Evolutionary conservation across 1,140 invertebrate species (phyloP), one percentile per base, ranked within the genome.

Genomic region (Dufourea novaeangliae): DNA sequence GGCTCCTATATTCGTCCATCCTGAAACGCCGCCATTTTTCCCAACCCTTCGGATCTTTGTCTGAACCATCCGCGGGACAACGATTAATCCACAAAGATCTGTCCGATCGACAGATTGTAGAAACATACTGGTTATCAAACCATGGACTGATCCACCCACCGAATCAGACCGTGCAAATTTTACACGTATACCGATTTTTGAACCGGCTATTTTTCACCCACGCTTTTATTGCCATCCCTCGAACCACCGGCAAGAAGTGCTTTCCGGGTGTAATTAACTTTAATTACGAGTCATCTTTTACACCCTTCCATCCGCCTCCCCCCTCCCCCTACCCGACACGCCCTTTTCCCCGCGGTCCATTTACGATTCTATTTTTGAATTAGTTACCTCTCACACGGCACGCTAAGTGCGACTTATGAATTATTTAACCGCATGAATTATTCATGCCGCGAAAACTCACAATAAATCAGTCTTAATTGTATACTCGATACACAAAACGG

Each of bases 321-420:
- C 2, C n/a, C 10, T 11, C 63, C 44, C 6, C 10, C 37, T 2
- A n/a, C 5, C 32, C 17, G 8, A 7, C 17, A 2, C 39, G 1
- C 59, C 37, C 32, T 25, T 34, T 22, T 50, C 22, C 46, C 37
- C 8, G 3, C 2, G 10, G 37, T 17, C 27, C 27, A 22, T 14
- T 50, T 44, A 25, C 34, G 57, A 82, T 34, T 71, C 68, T 79
- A 83, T 83, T 83, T 83, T 83, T 74, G 82, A 83, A 79, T 79
- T 70, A 66, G 80, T 57, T 78, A 75, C 70, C 62, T 66, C 56
- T 71, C 72, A 74, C 61, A 77, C 77, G 70, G 66, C 82, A 79
- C 80, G 82, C 75, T 27, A 83, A 78, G 82, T 73, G 82, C 78
- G 61, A 83, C 82, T 83, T 83, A 83, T 83, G 82, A 82, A 83